These are phyloP conservation scores for Epirrita christyi DNA, from an alignment of 2,888 invertebrate species.

Conservation along the genomic window DNA sequence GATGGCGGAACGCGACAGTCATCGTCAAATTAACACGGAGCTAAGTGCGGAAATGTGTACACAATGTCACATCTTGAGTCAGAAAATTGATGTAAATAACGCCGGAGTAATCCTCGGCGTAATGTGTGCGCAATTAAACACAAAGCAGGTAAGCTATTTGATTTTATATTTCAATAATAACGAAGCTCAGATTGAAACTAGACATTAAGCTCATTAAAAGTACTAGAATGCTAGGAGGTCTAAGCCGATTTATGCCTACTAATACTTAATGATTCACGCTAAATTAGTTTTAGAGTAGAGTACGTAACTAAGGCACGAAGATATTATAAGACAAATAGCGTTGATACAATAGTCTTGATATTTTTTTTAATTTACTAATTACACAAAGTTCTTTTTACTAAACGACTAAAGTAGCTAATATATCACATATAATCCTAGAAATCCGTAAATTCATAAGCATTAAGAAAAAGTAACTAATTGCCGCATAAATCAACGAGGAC, in stretches of 20 bases:
- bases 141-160: conserved; percentile 7
- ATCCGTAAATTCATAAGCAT: conserved; percentile 7
- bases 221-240: background rate
- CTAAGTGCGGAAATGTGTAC: conserved; percentile 82
- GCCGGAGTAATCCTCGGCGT: conserved; percentile 14
- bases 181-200: background rate
- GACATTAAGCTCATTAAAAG: background rate
- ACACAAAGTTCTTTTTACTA: background rate
- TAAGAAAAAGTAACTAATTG: conserved; percentile 13
- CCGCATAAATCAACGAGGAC: conserved; percentile 44
- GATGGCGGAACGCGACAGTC: conserved; percentile 73
- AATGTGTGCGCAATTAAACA: conserved; percentile 23
- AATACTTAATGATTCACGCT: too few species aligned
- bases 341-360: background rate
- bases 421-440: conserved; percentile 1
- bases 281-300: too few species aligned
- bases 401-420: background rate
- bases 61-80: conserved; percentile 58
- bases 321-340: background rate
- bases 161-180: conserved; percentile 1
- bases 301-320: background rate
- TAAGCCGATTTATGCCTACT: background rate
- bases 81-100: conserved; percentile 58
- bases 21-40: conserved; percentile 77
- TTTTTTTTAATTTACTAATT: background rate